A percentile compares a stretch with the other conserved stretches of the same genome.
Evolutionary conservation across 2,888 invertebrate species (phyloP).

Genomic region (Coenonympha arcania): DNA sequence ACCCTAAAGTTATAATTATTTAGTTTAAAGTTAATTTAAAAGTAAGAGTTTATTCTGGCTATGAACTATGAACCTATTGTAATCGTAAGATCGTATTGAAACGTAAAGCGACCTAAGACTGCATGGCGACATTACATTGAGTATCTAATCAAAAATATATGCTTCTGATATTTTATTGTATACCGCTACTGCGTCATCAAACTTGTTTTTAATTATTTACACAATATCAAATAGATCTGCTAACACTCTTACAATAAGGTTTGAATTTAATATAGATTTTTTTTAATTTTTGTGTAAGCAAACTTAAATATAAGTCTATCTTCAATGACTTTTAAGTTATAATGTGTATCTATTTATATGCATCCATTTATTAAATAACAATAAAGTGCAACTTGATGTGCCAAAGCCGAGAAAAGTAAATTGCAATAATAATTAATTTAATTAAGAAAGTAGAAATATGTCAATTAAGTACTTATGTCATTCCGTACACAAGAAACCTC

Average conservation of each 20-base stretch:
- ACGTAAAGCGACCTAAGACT: constrained; percentile 5
- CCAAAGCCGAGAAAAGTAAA: constrained; percentile 54
- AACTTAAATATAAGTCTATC: too few relatives aligned
- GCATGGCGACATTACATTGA: neutral
- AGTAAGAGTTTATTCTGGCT: constrained; percentile 45
- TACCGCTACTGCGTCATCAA: too few relatives aligned
- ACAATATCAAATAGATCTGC: too few relatives aligned
- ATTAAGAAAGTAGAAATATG: constrained; percentile 26
- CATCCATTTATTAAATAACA: constrained; percentile 6
- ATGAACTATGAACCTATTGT: too few relatives aligned
- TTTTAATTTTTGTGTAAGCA: too few relatives aligned
- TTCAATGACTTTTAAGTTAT: too few relatives aligned
- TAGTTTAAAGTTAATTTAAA: constrained; percentile 43
- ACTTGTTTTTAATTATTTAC: constrained; percentile 21
- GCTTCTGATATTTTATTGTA: constrained; percentile 3
- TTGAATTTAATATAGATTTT: too few relatives aligned
- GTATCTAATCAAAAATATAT: constrained; percentile 1
- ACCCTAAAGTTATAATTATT: constrained; percentile 41
- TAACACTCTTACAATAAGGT: too few relatives aligned
- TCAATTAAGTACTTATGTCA: constrained; percentile 17
- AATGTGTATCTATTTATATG: too few relatives aligned
- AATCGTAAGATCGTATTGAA: too few relatives aligned
- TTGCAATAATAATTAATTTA: constrained; percentile 46
- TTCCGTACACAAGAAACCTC: constrained; percentile 11
- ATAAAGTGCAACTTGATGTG: constrained; percentile 43